A percentile compares a stretch with the other conserved stretches of the same genome.
Evolutionary conservation across 2,888 invertebrate genomes (phyloP).

Genomic region (Clivina fossor): DNA sequence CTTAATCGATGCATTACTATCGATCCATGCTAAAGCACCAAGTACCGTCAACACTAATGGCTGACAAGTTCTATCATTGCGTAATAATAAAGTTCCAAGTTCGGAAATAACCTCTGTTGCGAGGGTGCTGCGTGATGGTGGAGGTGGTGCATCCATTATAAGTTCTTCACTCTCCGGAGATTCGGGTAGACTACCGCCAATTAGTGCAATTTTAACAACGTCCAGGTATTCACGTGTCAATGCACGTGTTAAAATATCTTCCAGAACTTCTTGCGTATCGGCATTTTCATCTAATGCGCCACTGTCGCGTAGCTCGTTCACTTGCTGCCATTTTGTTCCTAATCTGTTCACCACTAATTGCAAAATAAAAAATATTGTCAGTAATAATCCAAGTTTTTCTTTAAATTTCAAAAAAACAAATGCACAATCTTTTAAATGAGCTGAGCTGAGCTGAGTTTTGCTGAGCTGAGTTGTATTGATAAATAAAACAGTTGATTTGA

Average conservation of each 20-base stretch:
- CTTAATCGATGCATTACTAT: constrained; percentile 78
- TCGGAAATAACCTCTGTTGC: constrained; percentile 79
- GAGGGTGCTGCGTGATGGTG: constrained; percentile 54
- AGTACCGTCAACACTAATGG: constrained; percentile 65
- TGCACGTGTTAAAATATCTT: constrained; percentile 82
- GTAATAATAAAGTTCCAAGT: constrained; percentile 73
- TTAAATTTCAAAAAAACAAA: too few relatives aligned
- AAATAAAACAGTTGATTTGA: too few relatives aligned
- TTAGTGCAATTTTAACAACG: constrained; percentile 71
- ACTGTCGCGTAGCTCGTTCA: constrained; percentile 73
- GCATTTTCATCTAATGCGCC: constrained; percentile 75
- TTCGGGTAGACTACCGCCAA: constrained; percentile 64
- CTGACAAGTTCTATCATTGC: constrained; percentile 65
- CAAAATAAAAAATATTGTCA: constrained; percentile 38
- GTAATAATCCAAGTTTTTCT: constrained; percentile 8
- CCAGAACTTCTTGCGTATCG: constrained; percentile 80
- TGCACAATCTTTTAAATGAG: too few relatives aligned
- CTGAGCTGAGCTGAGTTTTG: too few relatives aligned
- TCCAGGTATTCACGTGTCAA: constrained; percentile 88
- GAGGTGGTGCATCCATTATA: constrained; percentile 69
- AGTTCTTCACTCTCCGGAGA: constrained; percentile 68
- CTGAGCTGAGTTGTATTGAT: too few relatives aligned
- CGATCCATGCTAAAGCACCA: constrained; percentile 80
- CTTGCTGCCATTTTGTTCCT: constrained; percentile 77
- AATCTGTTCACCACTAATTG: constrained; percentile 71